These are phyloP conservation scores for Pteropus rufus DNA, from an alignment of 2,797 vertebrate species.

Conservation along the genomic window DNA sequence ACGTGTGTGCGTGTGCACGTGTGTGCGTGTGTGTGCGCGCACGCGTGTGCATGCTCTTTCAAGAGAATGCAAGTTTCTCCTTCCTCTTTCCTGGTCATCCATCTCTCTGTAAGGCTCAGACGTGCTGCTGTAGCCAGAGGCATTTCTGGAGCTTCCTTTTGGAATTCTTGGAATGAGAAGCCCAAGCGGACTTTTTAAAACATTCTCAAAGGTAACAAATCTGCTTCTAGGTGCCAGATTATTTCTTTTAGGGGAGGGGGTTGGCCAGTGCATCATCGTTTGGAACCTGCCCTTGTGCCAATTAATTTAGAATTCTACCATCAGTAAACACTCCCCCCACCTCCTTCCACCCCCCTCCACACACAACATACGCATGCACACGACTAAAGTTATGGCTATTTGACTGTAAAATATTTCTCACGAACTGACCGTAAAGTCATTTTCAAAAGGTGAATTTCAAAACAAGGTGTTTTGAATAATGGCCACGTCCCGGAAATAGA, in stretches of 20 bases:
- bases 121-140: background rate
- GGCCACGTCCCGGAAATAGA: background rate
- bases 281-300: background rate
- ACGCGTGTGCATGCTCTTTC: accelerated
- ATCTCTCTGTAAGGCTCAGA: background rate
- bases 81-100: background rate
- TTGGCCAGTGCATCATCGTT: background rate
- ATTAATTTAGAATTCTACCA: background rate
- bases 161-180: background rate
- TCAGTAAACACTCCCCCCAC: background rate
- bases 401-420: background rate
- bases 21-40: accelerated
- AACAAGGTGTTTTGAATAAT: background rate
- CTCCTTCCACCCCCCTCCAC: too few relatives aligned
- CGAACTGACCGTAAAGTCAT: background rate
- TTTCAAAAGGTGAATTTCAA: background rate
- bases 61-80: background rate
- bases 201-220: background rate
- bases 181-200: background rate
- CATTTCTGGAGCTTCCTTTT: background rate
- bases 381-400: background rate
- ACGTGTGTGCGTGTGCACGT: too few relatives aligned
- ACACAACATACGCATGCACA: background rate
- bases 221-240: background rate
- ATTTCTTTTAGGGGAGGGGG: too few relatives aligned